phyloP scores from a whole-genome alignment of 2,797 vertebrate species.

The Morelia viridis region DNA sequence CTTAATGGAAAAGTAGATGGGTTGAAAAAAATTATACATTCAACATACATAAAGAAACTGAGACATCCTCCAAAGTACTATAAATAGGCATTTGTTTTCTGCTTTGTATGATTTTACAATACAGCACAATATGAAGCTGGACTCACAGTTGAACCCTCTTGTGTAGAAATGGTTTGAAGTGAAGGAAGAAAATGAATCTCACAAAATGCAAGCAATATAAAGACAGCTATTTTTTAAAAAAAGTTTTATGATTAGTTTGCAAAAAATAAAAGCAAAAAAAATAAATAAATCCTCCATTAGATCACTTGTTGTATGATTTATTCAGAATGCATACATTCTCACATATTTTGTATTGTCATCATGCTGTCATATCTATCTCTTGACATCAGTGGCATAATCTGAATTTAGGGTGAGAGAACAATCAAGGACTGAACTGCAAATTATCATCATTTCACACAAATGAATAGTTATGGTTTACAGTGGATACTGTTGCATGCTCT shows the following conservation, averaged over 20 bases:
- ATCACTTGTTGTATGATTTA: background rate
- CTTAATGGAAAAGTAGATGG: background rate
- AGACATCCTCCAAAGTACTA: slow-evolving; percentile 41
- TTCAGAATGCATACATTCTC: background rate
- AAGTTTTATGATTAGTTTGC: background rate
- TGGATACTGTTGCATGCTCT: background rate
- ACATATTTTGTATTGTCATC: slow-evolving; percentile 41
- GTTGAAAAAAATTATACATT: background rate
- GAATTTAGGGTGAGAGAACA: background rate
- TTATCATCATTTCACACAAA: slow-evolving; percentile 30
- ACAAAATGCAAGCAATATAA: slow-evolving; percentile 22
- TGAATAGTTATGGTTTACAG: background rate
- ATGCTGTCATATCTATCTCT: slow-evolving; percentile 29
- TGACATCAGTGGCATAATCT: slow-evolving; percentile 36
- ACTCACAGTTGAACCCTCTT: slow-evolving; percentile 49
- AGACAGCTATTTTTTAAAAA: slow-evolving; percentile 5
- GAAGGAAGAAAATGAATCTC: slow-evolving; percentile 36
- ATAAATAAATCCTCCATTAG: background rate
- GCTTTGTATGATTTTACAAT: slow-evolving; percentile 7
- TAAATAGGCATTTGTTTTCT: background rate
- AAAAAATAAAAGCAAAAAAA: background rate
- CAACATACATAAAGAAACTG: background rate
- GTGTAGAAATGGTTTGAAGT: slow-evolving; percentile 51
- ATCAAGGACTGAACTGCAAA: slow-evolving; percentile 17
- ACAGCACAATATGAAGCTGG: slow-evolving; percentile 53